Base-by-base conservation (phyloP, 2,888 invertebrate species). In the Acronicta alni region DNA sequence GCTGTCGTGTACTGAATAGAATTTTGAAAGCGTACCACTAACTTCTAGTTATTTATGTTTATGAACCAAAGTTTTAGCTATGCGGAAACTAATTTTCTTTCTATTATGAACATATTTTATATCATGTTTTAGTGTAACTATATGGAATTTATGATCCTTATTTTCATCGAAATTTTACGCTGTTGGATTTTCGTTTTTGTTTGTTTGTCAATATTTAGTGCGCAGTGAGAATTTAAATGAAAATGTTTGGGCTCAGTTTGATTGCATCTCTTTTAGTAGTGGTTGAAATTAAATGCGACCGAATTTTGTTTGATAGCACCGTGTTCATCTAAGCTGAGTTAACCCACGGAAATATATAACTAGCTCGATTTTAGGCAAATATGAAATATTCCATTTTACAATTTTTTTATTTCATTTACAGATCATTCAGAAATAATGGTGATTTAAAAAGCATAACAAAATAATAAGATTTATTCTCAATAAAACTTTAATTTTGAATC, bases 51-150 rank as follows among this genome's bases (percentile, higher is more conserved):
- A 67, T 71, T 71, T 77, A 72, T 71, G 68, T 71, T 74, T 74
- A 68, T 74, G 39, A 52, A 42, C 53, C 55, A 54, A 69, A 77
- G 77, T 71, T 75, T 60, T 55, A 73, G 67, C 44, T 57, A 56
- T 45, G 41, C 15, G 67, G 48, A 54, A 75, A 76, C 74, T 67
- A 70, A 76, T 73, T 73, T 75, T 73, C 67, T 76, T 70, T 73
- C 64, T 41, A 65, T 63, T 62, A 67, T 52, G 9, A 49, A 63
- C 54, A 59, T 72, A 72, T 66, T 75, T 75, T 49, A 59, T 56
- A 72, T 47, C 53, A 39, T 58, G 57, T 62, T 62, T 53, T 58
- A 69, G 60, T 57, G n/a, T n/a, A n/a, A n/a, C n/a, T n/a, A 49
- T 47, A 45, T 37, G 39, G 16, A 53, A 57, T 64, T 64, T 64